Evolutionary conservation across 1,140 invertebrate genomes (phyloP).

Genomic region (Zophobas morio): DNA sequence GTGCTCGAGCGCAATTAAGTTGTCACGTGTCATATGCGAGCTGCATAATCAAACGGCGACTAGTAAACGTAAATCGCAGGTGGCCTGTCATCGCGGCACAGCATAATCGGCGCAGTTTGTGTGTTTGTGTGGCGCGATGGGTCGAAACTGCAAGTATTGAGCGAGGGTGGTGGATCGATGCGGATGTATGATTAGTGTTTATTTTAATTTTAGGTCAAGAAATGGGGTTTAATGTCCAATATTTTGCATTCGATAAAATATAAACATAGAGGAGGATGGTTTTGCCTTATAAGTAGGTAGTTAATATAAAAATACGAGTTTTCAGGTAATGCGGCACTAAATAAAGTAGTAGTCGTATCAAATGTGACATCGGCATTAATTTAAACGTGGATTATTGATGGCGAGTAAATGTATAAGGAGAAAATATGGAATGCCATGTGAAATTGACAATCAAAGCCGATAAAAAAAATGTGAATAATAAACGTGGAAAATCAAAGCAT

Average conservation of each 20-base stretch:
- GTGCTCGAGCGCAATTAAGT: too few relatives aligned
- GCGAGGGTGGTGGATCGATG: not conserved
- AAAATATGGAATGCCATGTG: not conserved
- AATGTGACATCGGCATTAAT: conserved; percentile 39
- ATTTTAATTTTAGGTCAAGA: conserved; percentile 33
- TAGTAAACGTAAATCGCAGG: too few relatives aligned
- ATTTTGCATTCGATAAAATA: conserved; percentile 42
- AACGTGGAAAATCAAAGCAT: conserved; percentile 25
- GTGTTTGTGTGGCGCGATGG: too few relatives aligned
- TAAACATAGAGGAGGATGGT: conserved; percentile 51
- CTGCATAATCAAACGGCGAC: too few relatives aligned
- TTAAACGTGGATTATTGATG: conserved; percentile 31
- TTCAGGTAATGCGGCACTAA: conserved; percentile 36
- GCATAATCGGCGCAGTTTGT: not conserved
- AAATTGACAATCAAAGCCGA: conserved; percentile 25
- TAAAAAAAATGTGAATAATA: conserved; percentile 32
- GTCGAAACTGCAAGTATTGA: not conserved
- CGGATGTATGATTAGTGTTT: conserved; percentile 20
- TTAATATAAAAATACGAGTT: conserved; percentile 46
- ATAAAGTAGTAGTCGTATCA: conserved; percentile 35
- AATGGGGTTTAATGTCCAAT: conserved; percentile 23
- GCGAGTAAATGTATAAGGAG: conserved; percentile 18
- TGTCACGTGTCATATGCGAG: too few relatives aligned
- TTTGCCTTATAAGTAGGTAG: conserved; percentile 43
- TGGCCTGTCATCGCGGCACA: too few relatives aligned